Conservation (phyloP, 2,113 vertebrate species). For the Ardeotis arabs region DNA sequence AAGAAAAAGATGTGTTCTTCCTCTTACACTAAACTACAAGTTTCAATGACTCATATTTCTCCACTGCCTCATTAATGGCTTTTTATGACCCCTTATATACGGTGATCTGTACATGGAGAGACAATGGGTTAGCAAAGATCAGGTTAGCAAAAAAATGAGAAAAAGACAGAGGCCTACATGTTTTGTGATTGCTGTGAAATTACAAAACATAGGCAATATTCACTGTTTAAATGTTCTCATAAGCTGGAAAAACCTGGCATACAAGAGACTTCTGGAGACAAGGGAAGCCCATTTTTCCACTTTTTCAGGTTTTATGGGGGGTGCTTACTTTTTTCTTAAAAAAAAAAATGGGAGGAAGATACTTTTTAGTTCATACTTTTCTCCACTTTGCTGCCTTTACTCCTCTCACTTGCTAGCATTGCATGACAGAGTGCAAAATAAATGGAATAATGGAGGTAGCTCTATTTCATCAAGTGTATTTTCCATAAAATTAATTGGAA, state of each 20-base stretch:
- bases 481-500: neutral
- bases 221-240: neutral
- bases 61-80: neutral
- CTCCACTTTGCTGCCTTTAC: neutral
- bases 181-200: neutral
- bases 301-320: neutral
- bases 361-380: neutral
- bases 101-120: neutral
- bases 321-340: neutral
- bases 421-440: neutral
- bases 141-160: neutral
- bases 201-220: neutral
- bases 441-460: neutral
- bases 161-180: neutral
- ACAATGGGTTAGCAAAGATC: neutral
- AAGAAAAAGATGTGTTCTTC: neutral
- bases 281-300: neutral
- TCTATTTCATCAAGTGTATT: neutral
- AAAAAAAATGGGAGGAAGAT: neutral
- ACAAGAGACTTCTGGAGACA: neutral
- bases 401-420: neutral
- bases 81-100: neutral
- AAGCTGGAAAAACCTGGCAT: neutral
- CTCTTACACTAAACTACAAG: neutral
- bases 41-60: neutral